A percentile compares a stretch with the other conserved stretches of the same genome.
Evolutionary conservation across 2,888 invertebrate species (phyloP).

Genomic region (Schrankia costaestrigalis): DNA sequence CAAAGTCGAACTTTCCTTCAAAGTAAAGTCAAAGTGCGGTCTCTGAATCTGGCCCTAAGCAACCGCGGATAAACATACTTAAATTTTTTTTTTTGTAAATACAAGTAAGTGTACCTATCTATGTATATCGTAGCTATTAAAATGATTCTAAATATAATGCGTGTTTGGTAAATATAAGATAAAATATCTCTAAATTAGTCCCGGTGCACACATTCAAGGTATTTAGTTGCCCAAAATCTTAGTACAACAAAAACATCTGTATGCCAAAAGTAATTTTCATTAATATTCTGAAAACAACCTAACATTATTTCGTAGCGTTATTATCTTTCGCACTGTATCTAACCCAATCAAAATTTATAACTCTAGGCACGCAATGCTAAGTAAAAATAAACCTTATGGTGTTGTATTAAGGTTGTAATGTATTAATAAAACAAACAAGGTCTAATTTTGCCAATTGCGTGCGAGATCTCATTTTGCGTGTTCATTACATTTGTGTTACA

Average conservation of each 20-base stretch:
- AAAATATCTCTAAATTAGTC: no score
- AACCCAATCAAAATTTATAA: constrained; percentile 31
- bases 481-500: constrained; percentile 27
- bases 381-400: constrained; percentile 9
- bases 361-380: background rate
- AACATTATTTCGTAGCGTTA: constrained; percentile 18
- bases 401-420: constrained; percentile 3
- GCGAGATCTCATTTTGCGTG: constrained; percentile 29
- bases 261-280: constrained; percentile 17
- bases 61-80: no score
- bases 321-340: constrained; percentile 23
- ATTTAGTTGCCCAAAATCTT: background rate
- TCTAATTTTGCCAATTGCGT: constrained; percentile 31
- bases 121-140: no score
- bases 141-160: no score
- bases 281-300: constrained; percentile 22
- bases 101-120: no score
- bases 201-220: no score
- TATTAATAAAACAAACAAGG: constrained; percentile 3
- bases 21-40: no score
- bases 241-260: constrained; percentile 4
- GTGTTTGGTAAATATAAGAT: no score
- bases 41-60: no score
- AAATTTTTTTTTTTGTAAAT: no score
- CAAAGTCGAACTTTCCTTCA: no score